Evolutionary conservation across 2,797 vertebrate species (phyloP).

Genomic region (Lepilemur ruficaudatus): DNA sequence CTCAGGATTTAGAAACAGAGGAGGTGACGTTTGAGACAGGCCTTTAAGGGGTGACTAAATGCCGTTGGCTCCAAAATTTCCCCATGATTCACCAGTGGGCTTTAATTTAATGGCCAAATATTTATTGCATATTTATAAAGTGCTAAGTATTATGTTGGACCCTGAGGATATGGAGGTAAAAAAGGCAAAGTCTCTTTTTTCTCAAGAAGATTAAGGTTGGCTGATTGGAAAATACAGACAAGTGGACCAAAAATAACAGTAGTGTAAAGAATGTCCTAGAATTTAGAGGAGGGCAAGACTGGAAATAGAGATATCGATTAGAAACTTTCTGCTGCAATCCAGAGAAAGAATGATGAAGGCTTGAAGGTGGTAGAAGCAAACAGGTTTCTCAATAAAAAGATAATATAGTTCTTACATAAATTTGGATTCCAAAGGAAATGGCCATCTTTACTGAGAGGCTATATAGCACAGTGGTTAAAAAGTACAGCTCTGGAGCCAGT

Average conservation of each 20-base stretch:
- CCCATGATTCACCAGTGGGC: not conserved
- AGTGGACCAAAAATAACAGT: not conserved
- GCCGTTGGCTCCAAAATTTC: not conserved
- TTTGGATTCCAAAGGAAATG: not conserved
- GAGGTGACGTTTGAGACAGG: not conserved
- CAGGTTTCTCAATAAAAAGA: not conserved
- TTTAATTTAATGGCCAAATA: not conserved
- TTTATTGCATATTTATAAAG: not conserved
- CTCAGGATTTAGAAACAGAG: not conserved
- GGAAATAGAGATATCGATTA: not conserved
- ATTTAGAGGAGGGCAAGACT: not conserved
- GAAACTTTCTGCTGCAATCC: not conserved
- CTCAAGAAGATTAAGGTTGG: not conserved
- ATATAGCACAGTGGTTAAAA: not conserved
- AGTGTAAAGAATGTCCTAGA: not conserved
- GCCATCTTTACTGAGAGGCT: not conserved
- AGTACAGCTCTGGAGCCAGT: not conserved
- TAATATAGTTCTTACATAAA: not conserved
- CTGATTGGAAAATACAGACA: not conserved
- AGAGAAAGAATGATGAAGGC: not conserved
- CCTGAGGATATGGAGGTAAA: not conserved
- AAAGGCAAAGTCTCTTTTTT: not conserved
- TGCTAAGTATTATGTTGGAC: not conserved
- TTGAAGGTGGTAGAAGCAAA: not conserved
- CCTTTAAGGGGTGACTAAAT: not conserved